These are phyloP conservation scores for Drosophila tropicalis DNA, from an alignment of 1,140 invertebrate species.

Conservation along the genomic window DNA sequence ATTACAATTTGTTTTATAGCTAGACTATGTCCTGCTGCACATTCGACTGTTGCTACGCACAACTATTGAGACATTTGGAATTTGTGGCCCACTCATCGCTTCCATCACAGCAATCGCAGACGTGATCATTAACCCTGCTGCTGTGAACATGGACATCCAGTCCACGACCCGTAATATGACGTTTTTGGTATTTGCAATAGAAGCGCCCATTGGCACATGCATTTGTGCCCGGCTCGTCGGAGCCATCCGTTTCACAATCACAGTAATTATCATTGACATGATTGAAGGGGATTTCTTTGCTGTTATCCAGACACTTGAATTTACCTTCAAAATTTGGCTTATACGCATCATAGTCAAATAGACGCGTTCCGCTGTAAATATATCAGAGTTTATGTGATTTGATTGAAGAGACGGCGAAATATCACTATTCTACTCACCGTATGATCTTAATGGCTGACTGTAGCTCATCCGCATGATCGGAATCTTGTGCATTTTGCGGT, in stretches of 20 bases:
- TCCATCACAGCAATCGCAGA: constrained; percentile 96
- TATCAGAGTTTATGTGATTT: neutral
- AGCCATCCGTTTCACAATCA: constrained; percentile 92
- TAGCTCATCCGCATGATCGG: constrained; percentile 32
- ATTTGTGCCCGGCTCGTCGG: constrained; percentile 95
- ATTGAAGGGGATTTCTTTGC: constrained; percentile 81
- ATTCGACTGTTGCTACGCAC: constrained; percentile 58
- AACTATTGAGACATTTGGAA: constrained; percentile 62
- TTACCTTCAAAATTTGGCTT: constrained; percentile 75
- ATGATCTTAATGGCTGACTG: constrained; percentile 69
- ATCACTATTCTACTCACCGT: constrained; percentile 38
- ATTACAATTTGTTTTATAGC: constrained; percentile 58
- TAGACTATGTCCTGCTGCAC: constrained; percentile 54
- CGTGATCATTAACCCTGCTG: constrained; percentile 94
- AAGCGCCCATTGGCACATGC: constrained; percentile 93
- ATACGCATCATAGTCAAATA: constrained; percentile 81
- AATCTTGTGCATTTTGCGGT: constrained; percentile 6
- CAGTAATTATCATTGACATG: constrained; percentile 97
- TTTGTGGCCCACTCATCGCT: constrained; percentile 87
- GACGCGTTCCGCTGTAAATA: constrained; percentile 67
- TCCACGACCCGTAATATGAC: constrained; percentile 81
- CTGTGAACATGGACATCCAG: constrained; percentile 83
- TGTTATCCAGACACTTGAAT: constrained; percentile 76
- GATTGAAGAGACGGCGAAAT: too few species aligned
- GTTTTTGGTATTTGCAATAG: constrained; percentile 85